Conservation (phyloP, 2,113 vertebrate genomes). For the Furnarius figulus region DNA sequence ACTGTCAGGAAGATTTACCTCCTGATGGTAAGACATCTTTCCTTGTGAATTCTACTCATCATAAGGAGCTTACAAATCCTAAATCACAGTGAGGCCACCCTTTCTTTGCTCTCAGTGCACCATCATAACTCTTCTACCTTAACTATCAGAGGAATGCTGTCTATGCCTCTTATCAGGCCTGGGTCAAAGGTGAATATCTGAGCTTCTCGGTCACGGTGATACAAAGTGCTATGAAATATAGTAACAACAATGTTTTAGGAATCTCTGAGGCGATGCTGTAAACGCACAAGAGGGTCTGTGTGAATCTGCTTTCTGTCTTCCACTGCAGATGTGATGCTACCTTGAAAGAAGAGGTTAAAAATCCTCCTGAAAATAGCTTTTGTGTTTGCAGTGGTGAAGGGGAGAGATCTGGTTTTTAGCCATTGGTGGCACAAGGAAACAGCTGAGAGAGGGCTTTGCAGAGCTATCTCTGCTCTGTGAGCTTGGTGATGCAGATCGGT, state of each 20-base stretch:
- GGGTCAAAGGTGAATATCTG: conserved; percentile 52
- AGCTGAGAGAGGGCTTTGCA: neutral
- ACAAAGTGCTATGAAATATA: conserved; percentile 56
- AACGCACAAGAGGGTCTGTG: neutral
- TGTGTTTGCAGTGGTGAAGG: neutral
- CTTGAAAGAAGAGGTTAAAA: neutral
- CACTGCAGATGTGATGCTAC: neutral
- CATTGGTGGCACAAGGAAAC: neutral
- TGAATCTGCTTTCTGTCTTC: conserved; percentile 21
- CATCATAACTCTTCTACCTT: conserved; percentile 49
- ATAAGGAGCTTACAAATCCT: conserved; percentile 54
- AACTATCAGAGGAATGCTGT: conserved; percentile 63
- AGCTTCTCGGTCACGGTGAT: conserved; percentile 15
- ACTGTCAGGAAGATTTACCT: conserved; percentile 56
- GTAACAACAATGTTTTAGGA: neutral
- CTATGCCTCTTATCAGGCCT: conserved; percentile 40
- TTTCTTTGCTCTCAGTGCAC: conserved; percentile 11
- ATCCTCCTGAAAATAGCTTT: neutral
- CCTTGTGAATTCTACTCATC: conserved; percentile 58
- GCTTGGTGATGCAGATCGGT: neutral
- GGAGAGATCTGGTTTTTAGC: neutral
- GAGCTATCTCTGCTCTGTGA: neutral
- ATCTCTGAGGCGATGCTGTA: neutral
- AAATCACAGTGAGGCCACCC: conserved; percentile 36
- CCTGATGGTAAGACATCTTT: conserved; percentile 13